These are phyloP conservation scores for Diabrotica undecimpunctata DNA, from an alignment of 1,140 invertebrate genomes.

Conservation along the genomic window DNA sequence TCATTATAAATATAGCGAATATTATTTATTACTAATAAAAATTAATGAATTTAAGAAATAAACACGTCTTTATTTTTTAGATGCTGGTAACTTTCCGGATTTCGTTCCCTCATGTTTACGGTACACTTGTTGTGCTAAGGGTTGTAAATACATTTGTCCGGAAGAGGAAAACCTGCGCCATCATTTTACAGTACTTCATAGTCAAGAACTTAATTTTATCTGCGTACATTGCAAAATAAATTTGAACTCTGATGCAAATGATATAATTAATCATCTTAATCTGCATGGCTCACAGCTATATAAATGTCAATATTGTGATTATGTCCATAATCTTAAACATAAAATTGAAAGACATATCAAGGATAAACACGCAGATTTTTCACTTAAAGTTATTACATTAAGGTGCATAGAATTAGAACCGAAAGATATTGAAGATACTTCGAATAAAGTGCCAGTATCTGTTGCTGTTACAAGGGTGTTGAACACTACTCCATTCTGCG, in stretches of 20 bases:
- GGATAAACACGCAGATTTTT: slow-evolving; percentile 56
- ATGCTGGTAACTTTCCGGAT: slow-evolving; percentile 49
- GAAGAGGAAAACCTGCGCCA: slow-evolving; percentile 67
- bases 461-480: no score
- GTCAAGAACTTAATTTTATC: slow-evolving; percentile 56
- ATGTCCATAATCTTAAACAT: slow-evolving; percentile 60
- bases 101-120: slow-evolving; percentile 63
- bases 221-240: slow-evolving; percentile 66
- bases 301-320: slow-evolving; percentile 64
- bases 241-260: slow-evolving; percentile 36
- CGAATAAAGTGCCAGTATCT: no score
- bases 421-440: slow-evolving; percentile 15
- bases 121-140: slow-evolving; percentile 65
- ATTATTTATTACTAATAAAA: no score
- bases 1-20: no score
- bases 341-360: slow-evolving; percentile 63
- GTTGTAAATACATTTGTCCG: slow-evolving; percentile 68
- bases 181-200: slow-evolving; percentile 70
- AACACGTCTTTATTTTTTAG: slow-evolving; percentile 23
- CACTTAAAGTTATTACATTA: slow-evolving; percentile 20
- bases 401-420: slow-evolving; percentile 50
- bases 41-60: no score
- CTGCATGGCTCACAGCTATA: slow-evolving; percentile 70
- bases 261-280: slow-evolving; percentile 66
- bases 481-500: no score